Conservation (phyloP, 1,140 invertebrate genomes). For the Hermetia illucens region DNA sequence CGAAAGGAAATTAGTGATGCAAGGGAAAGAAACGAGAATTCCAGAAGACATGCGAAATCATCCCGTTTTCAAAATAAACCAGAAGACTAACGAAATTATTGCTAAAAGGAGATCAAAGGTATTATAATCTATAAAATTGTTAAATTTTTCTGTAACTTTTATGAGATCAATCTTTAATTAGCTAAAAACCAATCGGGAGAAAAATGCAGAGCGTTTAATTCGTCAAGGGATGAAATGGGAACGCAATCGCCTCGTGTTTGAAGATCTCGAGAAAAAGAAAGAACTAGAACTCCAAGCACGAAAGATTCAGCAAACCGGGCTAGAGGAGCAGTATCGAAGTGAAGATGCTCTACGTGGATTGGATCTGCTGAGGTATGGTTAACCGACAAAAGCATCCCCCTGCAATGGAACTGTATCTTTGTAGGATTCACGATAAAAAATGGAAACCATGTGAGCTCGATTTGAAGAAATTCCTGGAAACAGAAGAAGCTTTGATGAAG, state of each 20-base stretch:
- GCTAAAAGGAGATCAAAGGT: conserved; percentile 37
- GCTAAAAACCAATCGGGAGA: conserved; percentile 26
- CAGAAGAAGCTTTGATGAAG: conserved; percentile 25
- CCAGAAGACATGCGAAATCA: conserved; percentile 41
- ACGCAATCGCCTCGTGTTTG: conserved; percentile 20
- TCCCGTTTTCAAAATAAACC: conserved; percentile 44
- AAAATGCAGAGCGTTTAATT: conserved; percentile 24
- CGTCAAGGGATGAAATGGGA: conserved; percentile 27
- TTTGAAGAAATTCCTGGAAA: conserved; percentile 24
- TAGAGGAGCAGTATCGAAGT: conserved; percentile 19
- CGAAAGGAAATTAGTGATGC: conserved; percentile 43
- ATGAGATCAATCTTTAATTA: too few relatives aligned
- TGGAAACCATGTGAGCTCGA: conserved; percentile 26
- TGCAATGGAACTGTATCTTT: too few relatives aligned
- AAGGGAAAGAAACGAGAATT: conserved; percentile 40
- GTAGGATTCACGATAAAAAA: conserved; percentile 22
- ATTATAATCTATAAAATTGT: too few relatives aligned
- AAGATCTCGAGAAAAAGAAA: conserved; percentile 17
- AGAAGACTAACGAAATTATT: conserved; percentile 38
- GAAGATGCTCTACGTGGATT: conserved; percentile 24
- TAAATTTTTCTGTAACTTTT: too few relatives aligned
- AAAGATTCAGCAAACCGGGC: conserved; percentile 17
- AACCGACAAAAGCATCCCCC: too few relatives aligned
- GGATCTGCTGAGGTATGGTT: conserved; percentile 20
- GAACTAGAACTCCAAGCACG: conserved; percentile 15